Evolutionary conservation across 2,797 vertebrate genomes (phyloP), one percentile per base, ranked within the genome.

Genomic region (Megalops cyprinoides): DNA sequence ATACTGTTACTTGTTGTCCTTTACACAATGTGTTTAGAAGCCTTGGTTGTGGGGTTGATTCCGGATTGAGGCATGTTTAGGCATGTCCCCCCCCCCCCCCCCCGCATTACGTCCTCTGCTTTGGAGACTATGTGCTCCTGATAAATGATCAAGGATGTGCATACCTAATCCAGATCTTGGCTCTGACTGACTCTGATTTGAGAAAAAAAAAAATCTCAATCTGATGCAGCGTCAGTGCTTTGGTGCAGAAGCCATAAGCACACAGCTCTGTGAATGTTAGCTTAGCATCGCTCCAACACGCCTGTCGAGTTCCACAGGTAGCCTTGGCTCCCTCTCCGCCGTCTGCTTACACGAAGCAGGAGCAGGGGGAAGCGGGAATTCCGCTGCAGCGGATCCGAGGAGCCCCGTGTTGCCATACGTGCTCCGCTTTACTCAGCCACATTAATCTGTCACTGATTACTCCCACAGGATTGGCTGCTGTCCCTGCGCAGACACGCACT

Each of bases 401-500:
- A 23, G 7, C 34, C 1, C 34, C 34, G 8, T 37, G 5, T 0
- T n/a, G 71, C 71, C 28, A 18, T 48, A 58, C 39, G 23, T 37
- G 44, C 3, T 2, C 53, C 28, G 34, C 75, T 55, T 55, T 14
- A 76, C 51, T 58, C 1, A 25, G 53, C 76, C 76, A 31, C 39
- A 28, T 46, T 6, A 58, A 77, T 60, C 76, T n/a, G 39, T 8
- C 37, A 23, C 53, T 58, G 20, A 44, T 60, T 60, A 44, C 34
- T 44, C 76, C 37, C 76, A 20, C 34, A 42, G 77, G 77, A 49
- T 67, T 58, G 76, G 76, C 37, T 25, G 76, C 23, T 34, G 28
- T 12, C 53, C 31, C 76, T 44, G 53, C 58, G n/a, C 55, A 78
- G 76, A 44, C 55, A 44, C 55, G 15, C 25, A 9, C 37, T 44